A percentile compares a stretch with the other conserved stretches of the same genome.
phyloP scores from a whole-genome alignment of 2,888 invertebrate species.

The Lasioglossum zephyrum region DNA sequence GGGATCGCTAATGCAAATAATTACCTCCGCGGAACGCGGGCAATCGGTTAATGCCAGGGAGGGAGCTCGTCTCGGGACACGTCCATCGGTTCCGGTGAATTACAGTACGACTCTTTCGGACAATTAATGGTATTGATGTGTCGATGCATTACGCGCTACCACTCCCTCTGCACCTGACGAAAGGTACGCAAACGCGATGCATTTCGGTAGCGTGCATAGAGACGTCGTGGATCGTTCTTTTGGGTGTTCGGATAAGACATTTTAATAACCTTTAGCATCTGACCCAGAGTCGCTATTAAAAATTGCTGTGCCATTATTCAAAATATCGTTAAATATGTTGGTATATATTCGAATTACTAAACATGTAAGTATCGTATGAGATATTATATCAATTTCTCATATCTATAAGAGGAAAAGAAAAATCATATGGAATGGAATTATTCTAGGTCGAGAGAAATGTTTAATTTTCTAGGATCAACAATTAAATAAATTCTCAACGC shows the following conservation, averaged over 20 bases:
- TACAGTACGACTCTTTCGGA: conserved; percentile 49
- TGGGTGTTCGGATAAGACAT: neutral
- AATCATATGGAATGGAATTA: no score
- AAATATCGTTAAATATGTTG: no score
- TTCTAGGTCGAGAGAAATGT: no score
- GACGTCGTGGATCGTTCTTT: neutral
- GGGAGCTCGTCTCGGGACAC: conserved; percentile 8
- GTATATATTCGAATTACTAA: no score
- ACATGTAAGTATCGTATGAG: no score
- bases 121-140: conserved; percentile 55
- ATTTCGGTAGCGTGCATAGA: conserved; percentile 3
- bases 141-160: conserved; percentile 48
- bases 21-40: neutral
- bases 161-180: conserved; percentile 29
- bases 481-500: neutral
- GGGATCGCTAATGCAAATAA: neutral
- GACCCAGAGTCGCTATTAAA: no score
- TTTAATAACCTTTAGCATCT: no score
- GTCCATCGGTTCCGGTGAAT: conserved; percentile 45
- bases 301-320: no score
- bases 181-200: conserved; percentile 34
- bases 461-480: no score
- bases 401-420: no score
- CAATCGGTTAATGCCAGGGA: conserved; percentile 19
- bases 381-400: no score